Conservation (phyloP, 2,797 vertebrate genomes). For the Cirrhinus mrigala region DNA sequence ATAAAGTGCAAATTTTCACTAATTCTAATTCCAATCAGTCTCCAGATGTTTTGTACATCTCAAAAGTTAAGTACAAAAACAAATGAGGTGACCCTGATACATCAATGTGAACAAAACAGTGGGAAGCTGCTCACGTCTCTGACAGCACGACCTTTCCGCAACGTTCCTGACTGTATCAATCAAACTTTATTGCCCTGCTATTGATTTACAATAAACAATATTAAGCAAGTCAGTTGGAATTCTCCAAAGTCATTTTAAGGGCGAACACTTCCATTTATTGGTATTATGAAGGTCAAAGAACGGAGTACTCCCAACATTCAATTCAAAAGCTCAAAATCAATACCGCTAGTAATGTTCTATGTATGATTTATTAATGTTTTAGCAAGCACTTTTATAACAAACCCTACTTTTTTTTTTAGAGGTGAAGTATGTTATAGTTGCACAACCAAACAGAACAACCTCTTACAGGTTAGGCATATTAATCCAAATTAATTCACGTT, state of each 20-base stretch:
- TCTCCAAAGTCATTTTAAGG: neutral
- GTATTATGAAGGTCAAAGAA: neutral
- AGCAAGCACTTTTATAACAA: neutral
- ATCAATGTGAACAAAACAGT: neutral
- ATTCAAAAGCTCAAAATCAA: neutral
- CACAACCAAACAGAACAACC: neutral
- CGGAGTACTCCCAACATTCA: neutral
- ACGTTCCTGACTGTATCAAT: constrained; percentile 2
- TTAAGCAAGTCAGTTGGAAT: neutral
- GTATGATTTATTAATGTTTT: neutral
- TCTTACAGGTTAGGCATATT: neutral
- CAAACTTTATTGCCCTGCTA: neutral
- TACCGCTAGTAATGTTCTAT: neutral
- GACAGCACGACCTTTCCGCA: neutral
- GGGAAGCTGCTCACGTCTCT: neutral
- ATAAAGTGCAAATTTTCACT: neutral
- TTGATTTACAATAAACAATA: constrained; percentile 20
- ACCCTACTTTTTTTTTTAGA: neutral
- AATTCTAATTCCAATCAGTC: too few relatives aligned
- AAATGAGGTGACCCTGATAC: neutral
- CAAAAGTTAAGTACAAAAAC: neutral
- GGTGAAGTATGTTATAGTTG: neutral
- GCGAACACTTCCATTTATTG: neutral
- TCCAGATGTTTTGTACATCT: neutral
- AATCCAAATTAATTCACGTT: neutral